A percentile compares a stretch with the other conserved stretches of the same genome.
These are phyloP conservation scores for Balearica regulorum DNA, from an alignment of 2,797 vertebrate genomes.

Conservation along the genomic window DNA sequence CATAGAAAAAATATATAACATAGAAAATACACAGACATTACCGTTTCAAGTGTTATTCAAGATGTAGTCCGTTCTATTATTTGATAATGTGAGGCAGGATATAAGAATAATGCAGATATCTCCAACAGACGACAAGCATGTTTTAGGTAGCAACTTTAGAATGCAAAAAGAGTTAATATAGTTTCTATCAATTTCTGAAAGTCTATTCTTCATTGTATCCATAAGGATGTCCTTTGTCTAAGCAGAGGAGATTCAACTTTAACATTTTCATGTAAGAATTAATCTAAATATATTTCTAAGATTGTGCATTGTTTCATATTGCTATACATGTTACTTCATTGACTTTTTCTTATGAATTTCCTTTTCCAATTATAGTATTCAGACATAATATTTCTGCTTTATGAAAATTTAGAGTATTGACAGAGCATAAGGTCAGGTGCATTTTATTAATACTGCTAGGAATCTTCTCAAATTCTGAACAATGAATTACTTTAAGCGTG, in stretches of 20 bases:
- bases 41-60: background rate
- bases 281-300: background rate
- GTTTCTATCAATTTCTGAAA: background rate
- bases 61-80: background rate
- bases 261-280: background rate
- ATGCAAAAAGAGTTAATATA: background rate
- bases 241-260: background rate
- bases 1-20: background rate
- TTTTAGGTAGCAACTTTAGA: background rate
- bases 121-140: background rate
- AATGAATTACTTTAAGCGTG: background rate
- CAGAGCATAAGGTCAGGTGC: background rate
- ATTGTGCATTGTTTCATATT: background rate
- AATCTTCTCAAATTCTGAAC: background rate
- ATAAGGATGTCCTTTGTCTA: background rate
- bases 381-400: background rate
- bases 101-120: background rate
- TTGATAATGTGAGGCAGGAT: background rate
- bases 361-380: background rate
- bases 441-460: background rate
- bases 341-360: background rate
- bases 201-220: background rate
- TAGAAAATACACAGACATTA: background rate
- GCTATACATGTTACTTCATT: background rate
- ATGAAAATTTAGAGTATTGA: background rate